A percentile compares a stretch with the other conserved stretches of the same genome.
Conservation (phyloP, 1,140 invertebrate genomes). For the Neodiprion lecontei region DNA sequence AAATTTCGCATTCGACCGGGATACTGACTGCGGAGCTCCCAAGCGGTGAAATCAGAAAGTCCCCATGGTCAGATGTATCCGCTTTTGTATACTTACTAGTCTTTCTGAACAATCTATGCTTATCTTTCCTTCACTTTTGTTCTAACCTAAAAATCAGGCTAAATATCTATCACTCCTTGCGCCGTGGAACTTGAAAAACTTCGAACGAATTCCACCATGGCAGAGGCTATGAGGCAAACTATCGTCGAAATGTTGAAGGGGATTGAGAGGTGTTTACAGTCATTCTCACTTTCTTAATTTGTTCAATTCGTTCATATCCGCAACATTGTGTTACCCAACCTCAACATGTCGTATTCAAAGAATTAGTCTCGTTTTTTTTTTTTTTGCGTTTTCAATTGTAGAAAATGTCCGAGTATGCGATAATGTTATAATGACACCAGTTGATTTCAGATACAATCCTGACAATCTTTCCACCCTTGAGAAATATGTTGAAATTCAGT, state of each 20-base stretch:
- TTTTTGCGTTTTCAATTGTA: neutral
- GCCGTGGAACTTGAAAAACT: neutral
- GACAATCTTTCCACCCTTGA: constrained; percentile 90
- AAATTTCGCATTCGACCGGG: too few species aligned
- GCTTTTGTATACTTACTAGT: too few species aligned
- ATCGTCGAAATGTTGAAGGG: constrained; percentile 78
- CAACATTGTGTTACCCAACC: neutral
- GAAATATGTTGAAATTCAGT: constrained; percentile 92
- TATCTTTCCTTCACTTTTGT: too few species aligned
- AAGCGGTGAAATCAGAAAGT: too few species aligned
- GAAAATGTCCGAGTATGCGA: too few species aligned
- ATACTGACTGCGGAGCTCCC: too few species aligned
- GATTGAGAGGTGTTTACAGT: constrained; percentile 73
- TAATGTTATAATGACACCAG: too few species aligned
- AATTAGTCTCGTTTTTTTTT: neutral
- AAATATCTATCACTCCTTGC: neutral
- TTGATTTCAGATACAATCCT: constrained; percentile 84
- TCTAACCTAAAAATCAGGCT: too few species aligned
- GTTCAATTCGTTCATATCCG: neutral
- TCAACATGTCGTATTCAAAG: neutral
- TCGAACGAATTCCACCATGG: constrained; percentile 59
- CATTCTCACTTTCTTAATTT: constrained; percentile 36
- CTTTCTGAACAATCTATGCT: too few species aligned
- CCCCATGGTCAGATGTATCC: too few species aligned
- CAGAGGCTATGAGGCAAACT: constrained; percentile 78